phyloP scores from a whole-genome alignment of 2,113 vertebrate genomes.

The Gopherus evgoodei region DNA sequence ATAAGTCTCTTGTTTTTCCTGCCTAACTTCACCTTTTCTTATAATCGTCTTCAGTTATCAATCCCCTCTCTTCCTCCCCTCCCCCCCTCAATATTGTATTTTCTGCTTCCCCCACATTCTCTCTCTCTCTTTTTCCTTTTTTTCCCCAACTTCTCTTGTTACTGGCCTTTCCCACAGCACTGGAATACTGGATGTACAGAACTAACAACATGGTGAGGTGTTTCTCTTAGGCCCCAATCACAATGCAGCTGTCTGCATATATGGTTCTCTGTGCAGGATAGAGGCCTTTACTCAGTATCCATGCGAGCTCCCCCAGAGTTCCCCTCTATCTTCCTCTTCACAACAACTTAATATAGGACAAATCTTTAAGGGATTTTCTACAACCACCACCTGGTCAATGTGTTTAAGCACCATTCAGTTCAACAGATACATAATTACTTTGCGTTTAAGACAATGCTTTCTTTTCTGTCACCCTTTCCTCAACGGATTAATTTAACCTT shows the following conservation, averaged over 20 bases:
- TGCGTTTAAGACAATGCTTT: background rate
- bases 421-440: fast-evolving
- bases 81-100: background rate
- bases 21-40: slow-evolving; percentile 15
- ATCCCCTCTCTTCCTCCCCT: background rate
- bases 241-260: background rate
- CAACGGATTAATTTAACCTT: background rate
- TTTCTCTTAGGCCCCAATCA: background rate
- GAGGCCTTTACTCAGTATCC: background rate
- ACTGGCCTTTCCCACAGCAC: background rate
- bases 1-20: slow-evolving; percentile 4
- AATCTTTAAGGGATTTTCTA: background rate
- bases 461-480: background rate
- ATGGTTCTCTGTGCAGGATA: background rate
- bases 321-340: background rate
- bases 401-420: background rate
- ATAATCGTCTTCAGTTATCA: slow-evolving; percentile 11
- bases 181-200: background rate
- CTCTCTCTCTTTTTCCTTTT: no score
- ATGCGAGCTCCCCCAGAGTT: background rate
- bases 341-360: slow-evolving; percentile 10
- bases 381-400: background rate
- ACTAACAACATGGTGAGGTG: background rate
- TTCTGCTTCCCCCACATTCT: slow-evolving; percentile 16
- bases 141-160: background rate